A percentile compares a stretch with the other conserved stretches of the same genome.
These are phyloP conservation scores for Myotis davidii DNA, from an alignment of 2,113 vertebrate genomes.

Conservation along the genomic window DNA sequence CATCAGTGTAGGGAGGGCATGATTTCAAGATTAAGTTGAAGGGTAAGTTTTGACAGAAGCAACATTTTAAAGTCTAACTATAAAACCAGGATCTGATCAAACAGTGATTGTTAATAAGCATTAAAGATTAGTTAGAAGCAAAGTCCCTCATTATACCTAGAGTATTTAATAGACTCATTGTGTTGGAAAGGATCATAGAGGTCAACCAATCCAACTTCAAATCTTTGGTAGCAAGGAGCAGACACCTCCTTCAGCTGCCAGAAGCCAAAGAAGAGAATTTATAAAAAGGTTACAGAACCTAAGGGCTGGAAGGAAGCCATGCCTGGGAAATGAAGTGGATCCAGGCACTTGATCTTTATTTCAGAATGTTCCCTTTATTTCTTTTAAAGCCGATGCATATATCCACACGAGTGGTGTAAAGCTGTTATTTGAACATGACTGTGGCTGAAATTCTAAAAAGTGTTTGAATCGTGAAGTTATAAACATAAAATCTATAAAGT, in stretches of 20 bases:
- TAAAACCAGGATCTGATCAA: conserved; percentile 57
- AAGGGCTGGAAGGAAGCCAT: background rate
- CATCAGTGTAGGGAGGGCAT: conserved; percentile 28
- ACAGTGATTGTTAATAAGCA: conserved; percentile 16
- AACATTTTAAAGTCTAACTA: conserved; percentile 30
- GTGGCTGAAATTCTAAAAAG: background rate
- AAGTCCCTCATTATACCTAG: background rate
- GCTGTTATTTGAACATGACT: background rate
- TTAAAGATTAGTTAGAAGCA: conserved; percentile 11
- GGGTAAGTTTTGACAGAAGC: conserved; percentile 46
- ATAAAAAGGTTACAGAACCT: conserved; percentile 17
- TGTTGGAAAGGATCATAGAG: background rate
- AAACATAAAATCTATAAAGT: background rate
- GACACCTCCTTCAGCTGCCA: background rate
- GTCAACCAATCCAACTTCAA: background rate
- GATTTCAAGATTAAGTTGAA: conserved; percentile 71
- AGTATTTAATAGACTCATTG: conserved; percentile 9
- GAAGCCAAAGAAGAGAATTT: background rate
- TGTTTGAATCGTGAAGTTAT: conserved; percentile 5
- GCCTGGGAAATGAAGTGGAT: background rate
- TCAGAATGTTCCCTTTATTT: background rate
- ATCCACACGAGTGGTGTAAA: background rate
- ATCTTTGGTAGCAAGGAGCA: conserved; percentile 29
- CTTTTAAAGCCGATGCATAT: background rate
- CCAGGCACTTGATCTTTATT: background rate